Evolutionary conservation across 2,113 vertebrate species (phyloP), one percentile per base, ranked within the genome.

Genomic region (Oryzias woworae): DNA sequence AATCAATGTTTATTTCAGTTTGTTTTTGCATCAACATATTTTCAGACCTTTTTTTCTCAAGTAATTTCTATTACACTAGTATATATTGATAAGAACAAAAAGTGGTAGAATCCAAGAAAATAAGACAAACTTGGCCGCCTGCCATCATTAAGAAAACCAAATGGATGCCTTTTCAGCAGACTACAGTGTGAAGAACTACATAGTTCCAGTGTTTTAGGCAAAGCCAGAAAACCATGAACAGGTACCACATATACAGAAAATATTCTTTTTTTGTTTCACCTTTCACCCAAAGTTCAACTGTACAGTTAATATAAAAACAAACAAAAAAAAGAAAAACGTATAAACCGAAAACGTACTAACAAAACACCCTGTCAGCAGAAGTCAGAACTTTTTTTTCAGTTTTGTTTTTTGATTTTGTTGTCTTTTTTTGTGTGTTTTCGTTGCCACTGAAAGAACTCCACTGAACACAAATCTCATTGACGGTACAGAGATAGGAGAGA

Each of bases 1-100:
- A 91, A 92, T 90, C 87, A 89, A 88, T 92, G 91, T 92, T 92
- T 93, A 92, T 92, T 93, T 92, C 77, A 86, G 81, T 87, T 89
- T 89, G 84, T 73, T 83, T 91, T 91, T 88, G 90, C 91, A 89
- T 92, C 87, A 91, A 92, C 92, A 93, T 90, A 85, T 90, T 89
- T 88, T 86, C 63, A 80, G 83, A 77, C 85, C 58, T 81, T 83
- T 88, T 63, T 87, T 80, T 81, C 74, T 86, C 80, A 84, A 90
- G 80, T 90, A 87, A 90, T 81, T 87, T 91, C 87, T 89, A 88
- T 86, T 90, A 92, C 90, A 92, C 86, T 90, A 89, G 77, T 88
- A 89, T 90, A 89, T 91, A 93, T 87, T 84, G 81, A 91, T 83
- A 90, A 88, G 86, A 92, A 92, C 86, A 83, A 87, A 92, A 92